Evolutionary conservation across 2,888 invertebrate species (phyloP).

Genomic region (Cataglyphis livida): DNA sequence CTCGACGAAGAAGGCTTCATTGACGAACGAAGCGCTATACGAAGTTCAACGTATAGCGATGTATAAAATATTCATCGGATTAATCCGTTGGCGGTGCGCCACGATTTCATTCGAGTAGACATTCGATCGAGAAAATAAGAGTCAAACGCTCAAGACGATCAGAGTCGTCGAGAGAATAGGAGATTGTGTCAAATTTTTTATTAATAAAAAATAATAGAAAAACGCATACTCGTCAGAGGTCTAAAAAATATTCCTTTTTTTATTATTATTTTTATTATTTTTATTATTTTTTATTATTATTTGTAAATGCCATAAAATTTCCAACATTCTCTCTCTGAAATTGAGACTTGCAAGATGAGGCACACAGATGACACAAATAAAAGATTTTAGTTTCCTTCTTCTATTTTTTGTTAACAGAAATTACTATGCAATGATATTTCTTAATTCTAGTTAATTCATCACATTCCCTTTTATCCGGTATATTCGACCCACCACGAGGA

Average conservation of each 20-base stretch:
- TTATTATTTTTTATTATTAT: neutral
- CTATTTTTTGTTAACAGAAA: neutral
- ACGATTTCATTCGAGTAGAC: neutral
- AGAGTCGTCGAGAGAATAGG: neutral
- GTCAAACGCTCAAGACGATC: neutral
- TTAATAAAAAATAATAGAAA: slow-evolving; percentile 1
- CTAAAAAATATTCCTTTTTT: neutral
- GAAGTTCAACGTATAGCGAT: neutral
- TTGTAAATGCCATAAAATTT: neutral
- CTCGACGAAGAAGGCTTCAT: neutral
- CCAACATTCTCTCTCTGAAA: neutral
- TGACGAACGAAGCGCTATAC: neutral
- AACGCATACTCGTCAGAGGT: neutral
- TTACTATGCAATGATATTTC: neutral
- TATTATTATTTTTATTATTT: neutral
- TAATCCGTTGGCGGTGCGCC: neutral
- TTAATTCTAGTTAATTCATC: neutral
- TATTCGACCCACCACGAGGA: neutral
- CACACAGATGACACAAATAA: neutral
- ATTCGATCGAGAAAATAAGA: slow-evolving; percentile 12
- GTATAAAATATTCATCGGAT: slow-evolving; percentile 29
- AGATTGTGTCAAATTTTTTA: neutral
- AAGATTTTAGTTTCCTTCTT: neutral
- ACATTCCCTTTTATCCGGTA: neutral
- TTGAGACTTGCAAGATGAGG: neutral